Percentiles rank a stretch among this genome's conserved stretches.
phyloP scores from a whole-genome alignment of 2,888 invertebrate genomes.

The Orthosia cruda region DNA sequence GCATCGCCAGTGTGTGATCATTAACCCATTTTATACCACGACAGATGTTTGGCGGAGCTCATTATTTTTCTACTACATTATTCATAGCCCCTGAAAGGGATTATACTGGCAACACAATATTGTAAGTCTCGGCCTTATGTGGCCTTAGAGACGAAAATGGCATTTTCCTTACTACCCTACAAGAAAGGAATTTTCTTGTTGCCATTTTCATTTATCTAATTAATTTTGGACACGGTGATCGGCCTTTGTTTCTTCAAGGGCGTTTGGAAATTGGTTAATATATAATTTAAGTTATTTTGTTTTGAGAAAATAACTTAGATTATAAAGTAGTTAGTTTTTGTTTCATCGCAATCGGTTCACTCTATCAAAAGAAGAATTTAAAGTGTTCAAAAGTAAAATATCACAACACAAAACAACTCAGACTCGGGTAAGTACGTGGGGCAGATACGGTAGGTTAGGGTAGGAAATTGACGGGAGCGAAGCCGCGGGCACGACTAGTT shows the following conservation, averaged over 20 bases:
- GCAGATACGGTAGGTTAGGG: too few relatives aligned
- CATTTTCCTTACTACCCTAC: slow-evolving; percentile 15
- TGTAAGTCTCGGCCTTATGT: slow-evolving; percentile 47
- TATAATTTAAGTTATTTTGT: neutral
- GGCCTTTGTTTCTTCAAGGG: neutral
- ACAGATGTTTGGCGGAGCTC: slow-evolving; percentile 74
- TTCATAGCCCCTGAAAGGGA: slow-evolving; percentile 73
- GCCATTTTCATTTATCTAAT: neutral
- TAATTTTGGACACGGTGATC: slow-evolving; percentile 12
- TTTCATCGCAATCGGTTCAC: too few relatives aligned
- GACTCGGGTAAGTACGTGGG: too few relatives aligned
- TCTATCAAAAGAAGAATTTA: too few relatives aligned
- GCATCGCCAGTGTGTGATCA: slow-evolving; percentile 45
- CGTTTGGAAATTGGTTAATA: neutral
- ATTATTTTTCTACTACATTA: slow-evolving; percentile 80
- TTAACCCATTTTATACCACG: slow-evolving; percentile 60
- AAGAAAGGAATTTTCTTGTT: neutral
- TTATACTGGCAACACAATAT: slow-evolving; percentile 67
- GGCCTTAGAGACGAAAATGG: slow-evolving; percentile 36
- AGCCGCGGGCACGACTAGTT: too few relatives aligned
- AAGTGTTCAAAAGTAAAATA: too few relatives aligned
- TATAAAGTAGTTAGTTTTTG: too few relatives aligned
- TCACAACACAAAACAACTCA: too few relatives aligned
- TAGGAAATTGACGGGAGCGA: too few relatives aligned
- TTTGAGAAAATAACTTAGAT: neutral